Evolutionary conservation across 2,888 invertebrate genomes (phyloP), one percentile per base, ranked within the genome.

Genomic region (Dasysyrphus tricinctus): DNA sequence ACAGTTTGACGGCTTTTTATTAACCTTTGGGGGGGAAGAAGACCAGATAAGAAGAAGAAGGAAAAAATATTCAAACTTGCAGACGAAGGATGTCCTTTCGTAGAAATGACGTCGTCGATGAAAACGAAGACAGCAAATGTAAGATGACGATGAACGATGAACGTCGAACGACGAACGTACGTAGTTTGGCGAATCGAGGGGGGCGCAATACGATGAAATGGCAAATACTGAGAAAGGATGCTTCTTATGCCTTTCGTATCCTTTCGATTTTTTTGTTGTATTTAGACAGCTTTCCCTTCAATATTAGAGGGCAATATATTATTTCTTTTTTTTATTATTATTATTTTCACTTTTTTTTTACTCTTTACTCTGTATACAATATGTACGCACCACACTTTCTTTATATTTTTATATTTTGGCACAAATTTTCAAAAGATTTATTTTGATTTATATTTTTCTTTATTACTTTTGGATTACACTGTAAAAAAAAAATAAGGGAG

Each of bases 1-100:
- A 97, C 97, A 97, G 97, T 96, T 97, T 97, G 97, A 95, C 96
- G 95, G 96, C 95, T 96, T 91, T 92, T 90, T 89, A 89, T 90
- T 89, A 89, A 90, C 80, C 88, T 90, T 88, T 88, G 51, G 81
- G 81, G 86, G 80, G 80, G 72, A 57, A 32, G 57, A 77, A 83
- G 78, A 86, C 72, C 63, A 73, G 56, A 57, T 79, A 80, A 59
- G 59, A 37, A 39, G 59, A 39, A 24, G 61, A 42, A 61, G 2
- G 16, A 61, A 67, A 70, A 69, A 63, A 65, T 42, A 74, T 67
- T 74, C 65, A 59, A 83, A 69, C 51, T 84, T 59, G 63, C 79
- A 75, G 76, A 80, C 51, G 72, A 54, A 54, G 54, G 54, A 80
- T 72, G 80, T 84, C 75, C 75, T 84, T 56, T 65, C 72, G 63